Conservation (phyloP, 2,888 invertebrate genomes). For the Diachrysia chrysitis region DNA sequence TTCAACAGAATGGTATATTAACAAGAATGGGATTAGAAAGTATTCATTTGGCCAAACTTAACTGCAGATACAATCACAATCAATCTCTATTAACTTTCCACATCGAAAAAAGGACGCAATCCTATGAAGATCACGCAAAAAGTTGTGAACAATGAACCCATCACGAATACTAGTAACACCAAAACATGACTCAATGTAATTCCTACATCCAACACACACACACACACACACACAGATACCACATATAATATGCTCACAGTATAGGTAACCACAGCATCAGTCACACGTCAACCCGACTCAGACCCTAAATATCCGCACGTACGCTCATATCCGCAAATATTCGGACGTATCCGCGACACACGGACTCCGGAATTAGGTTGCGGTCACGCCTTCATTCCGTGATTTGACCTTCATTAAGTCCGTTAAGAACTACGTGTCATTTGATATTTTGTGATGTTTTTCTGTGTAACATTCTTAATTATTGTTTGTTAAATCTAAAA, state of each 20-base stretch:
- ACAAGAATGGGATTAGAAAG: no score
- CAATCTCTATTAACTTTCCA: no score
- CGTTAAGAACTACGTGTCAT: constrained; percentile 28
- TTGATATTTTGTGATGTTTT: constrained; percentile 16
- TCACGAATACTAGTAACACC: not conserved
- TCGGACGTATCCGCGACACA: constrained; percentile 59
- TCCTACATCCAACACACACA: constrained; percentile 34
- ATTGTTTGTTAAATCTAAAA: not conserved
- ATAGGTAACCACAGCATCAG: constrained; percentile 66
- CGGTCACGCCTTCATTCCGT: constrained; percentile 48
- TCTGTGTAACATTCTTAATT: constrained; percentile 4
- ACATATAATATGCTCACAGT: constrained; percentile 58
- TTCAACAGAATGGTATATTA: no score
- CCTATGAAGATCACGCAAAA: no score
- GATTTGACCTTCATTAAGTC: constrained; percentile 53
- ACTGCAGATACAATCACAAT: no score
- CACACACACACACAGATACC: constrained; percentile 14
- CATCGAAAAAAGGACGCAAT: no score
- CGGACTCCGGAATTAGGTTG: constrained; percentile 60
- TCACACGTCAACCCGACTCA: constrained; percentile 70
- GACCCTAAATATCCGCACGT: constrained; percentile 58
- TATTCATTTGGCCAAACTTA: no score
- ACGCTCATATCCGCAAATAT: constrained; percentile 60
- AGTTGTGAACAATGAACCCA: not conserved
- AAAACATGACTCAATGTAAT: constrained; percentile 26